phyloP scores from a whole-genome alignment of 2,888 invertebrate species.

The Conchocele bisecta region DNA sequence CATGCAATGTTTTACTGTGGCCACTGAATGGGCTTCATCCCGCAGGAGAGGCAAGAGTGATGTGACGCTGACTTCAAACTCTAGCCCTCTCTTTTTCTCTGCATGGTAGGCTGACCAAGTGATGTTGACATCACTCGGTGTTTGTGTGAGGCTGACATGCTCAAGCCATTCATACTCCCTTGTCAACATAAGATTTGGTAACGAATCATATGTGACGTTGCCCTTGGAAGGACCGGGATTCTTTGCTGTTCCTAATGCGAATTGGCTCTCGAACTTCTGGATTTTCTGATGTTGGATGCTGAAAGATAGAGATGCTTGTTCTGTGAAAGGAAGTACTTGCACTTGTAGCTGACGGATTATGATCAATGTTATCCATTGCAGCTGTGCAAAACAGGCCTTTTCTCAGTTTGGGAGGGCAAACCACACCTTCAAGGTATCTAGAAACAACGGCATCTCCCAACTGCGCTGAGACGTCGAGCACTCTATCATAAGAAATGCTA shows the following conservation, averaged over 20 bases:
- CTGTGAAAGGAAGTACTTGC: slow-evolving; percentile 36
- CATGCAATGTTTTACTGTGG: neutral
- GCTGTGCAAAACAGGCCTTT: slow-evolving; percentile 19
- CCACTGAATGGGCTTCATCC: neutral
- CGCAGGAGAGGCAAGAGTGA: neutral
- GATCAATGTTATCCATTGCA: slow-evolving; percentile 39
- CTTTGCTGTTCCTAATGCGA: too few species aligned
- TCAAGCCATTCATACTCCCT: neutral
- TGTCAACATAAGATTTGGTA: neutral
- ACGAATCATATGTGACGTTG: too few species aligned
- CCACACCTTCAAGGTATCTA: slow-evolving; percentile 33
- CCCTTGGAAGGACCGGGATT: too few species aligned
- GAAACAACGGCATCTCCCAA: too few species aligned
- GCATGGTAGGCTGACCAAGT: neutral
- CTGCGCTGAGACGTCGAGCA: slow-evolving; percentile 25
- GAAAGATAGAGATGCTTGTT: slow-evolving; percentile 16
- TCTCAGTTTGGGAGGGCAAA: slow-evolving; percentile 18
- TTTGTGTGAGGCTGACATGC: neutral
- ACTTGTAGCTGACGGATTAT: slow-evolving; percentile 30
- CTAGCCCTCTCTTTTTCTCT: neutral
- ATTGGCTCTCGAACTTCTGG: too few species aligned
- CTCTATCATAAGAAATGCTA: slow-evolving; percentile 26
- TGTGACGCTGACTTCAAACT: neutral
- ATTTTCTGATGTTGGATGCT: slow-evolving; percentile 10
- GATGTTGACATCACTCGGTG: neutral